These are phyloP conservation scores for Drosophila monieri DNA, from an alignment of 2,888 invertebrate species.

Conservation along the genomic window DNA sequence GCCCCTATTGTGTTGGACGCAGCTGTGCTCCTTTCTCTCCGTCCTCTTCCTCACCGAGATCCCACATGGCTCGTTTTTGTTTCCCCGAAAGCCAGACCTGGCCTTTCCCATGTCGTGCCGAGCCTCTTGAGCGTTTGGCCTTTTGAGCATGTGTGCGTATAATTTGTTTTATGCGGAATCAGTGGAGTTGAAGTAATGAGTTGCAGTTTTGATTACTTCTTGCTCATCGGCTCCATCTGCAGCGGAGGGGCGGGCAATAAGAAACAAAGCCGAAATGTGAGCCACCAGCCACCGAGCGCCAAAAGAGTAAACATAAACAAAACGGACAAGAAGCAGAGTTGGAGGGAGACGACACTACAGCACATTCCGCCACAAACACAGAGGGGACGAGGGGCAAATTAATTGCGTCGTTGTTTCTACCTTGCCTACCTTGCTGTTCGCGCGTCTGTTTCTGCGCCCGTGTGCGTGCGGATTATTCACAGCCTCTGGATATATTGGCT, in stretches of 20 bases:
- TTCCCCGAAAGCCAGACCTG: slow-evolving; percentile 3
- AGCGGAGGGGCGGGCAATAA: slow-evolving; percentile 5
- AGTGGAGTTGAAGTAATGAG: slow-evolving; percentile 70
- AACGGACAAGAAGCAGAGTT: slow-evolving; percentile 34
- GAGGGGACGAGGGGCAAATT: slow-evolving; percentile 34
- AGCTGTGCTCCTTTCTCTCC: slow-evolving; percentile 10
- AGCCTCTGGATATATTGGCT: slow-evolving; percentile 11
- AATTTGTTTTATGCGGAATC: slow-evolving; percentile 54
- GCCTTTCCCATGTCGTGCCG: slow-evolving; percentile 22
- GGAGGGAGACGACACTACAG: slow-evolving; percentile 47
- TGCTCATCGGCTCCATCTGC: not conserved
- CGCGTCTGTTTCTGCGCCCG: not conserved
- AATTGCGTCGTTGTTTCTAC: slow-evolving; percentile 69
- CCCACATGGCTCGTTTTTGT: slow-evolving; percentile 34
- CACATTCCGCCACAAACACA: slow-evolving; percentile 44
- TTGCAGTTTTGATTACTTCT: slow-evolving; percentile 50
- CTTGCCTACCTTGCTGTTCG: not conserved
- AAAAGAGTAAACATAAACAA: slow-evolving; percentile 41
- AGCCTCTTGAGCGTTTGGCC: slow-evolving; percentile 9
- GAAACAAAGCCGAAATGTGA: slow-evolving; percentile 10
- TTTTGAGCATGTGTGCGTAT: not conserved
- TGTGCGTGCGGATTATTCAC: slow-evolving; percentile 47
- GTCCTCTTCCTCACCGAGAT: slow-evolving; percentile 8
- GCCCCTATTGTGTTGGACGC: not conserved
- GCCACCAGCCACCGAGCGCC: slow-evolving; percentile 16